Base-by-base conservation (phyloP, 2,113 vertebrate genomes). In the Fregata magnificens region DNA sequence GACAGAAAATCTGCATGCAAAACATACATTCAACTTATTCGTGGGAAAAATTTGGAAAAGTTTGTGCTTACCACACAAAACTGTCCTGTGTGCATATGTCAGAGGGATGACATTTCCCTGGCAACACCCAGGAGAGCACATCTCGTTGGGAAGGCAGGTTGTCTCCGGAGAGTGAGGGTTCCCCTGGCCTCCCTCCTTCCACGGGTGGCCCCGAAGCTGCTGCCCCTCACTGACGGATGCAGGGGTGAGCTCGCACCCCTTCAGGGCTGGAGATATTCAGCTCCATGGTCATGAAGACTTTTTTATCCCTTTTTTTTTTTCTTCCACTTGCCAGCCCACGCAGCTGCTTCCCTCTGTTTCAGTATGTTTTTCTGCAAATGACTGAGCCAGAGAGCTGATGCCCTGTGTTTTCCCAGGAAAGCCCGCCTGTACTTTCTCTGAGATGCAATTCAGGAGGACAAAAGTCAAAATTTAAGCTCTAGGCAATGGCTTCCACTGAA, bases 181-280 rank as follows among this genome's bases (percentile, higher is more conserved):
- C n/a, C 13, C n/a, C 25, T 24, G 31, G 29, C n/a, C 49, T 63
- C 67, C 9, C 26, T 31, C 26, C 14, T 71, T 69, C 21, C 7
- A 1, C 0, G 0, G 11, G 50, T 2, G 1, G 5, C 49, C 31
- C 24, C 0, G 0, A n/a, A 40, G 50, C 15, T 67, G 45, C 52
- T 79, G 38, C 4, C 47, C 21, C 40, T 93, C 55, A 34, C 12
- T 61, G 53, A 42, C 17, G 53, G 18, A 6, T 50, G 11, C n/a
- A 10, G 7, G 11, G 7, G 21, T n/a, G n/a, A 63, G 8, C 24
- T 76, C 20, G 81, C 1, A 0, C n/a, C 26, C 45, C 6, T 1
- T 26, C n/a, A 38, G 58, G 21, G n/a, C 11, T 17, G 16, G 21
- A 90, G 36, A 58, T 52, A 18, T 3, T 90, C 28, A 63, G 13